Base-by-base conservation (phyloP, 35 echinoderm and acorn worm species). In the Acanthaster planci region DNA sequence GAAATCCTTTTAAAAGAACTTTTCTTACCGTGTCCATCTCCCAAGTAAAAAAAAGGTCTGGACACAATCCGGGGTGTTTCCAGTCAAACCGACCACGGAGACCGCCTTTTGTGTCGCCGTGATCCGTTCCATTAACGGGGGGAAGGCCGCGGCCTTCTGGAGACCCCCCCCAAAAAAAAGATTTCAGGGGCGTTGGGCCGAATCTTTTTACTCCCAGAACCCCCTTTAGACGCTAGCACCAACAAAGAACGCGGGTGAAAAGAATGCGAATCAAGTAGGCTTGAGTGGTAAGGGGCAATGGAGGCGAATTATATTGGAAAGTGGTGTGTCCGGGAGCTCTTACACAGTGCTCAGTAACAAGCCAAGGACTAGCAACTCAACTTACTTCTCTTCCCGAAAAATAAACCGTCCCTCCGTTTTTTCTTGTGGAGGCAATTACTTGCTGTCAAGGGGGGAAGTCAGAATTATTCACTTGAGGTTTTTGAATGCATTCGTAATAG, bases 261-360 rank as follows among this genome's bases (percentile, higher is more conserved):
- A 72, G 64, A 72, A 72, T 72, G 64, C 64, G 30, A 72, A 72
- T 72, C 64, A 72, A 72, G 64, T 72, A 34, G 64, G 34, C 64
- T 47, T 72, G 64, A 72, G 64, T 72, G 15, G 64, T 72, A 72
- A 72, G 22, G 64, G 34, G 26, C 26, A 72, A 72, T 26, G 30
- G 18, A 72, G 26, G 22, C 10, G 23, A 72, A 72, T 72, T 14
- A 72, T 72, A 72, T 72, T 72, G 23, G 64, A 72, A 34, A 26
- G 64, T 72, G 64, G 64, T 72, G 64, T 72, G 64, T 26, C 10
- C 2, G 7, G 64, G 26, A 1, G 64, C 23, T 34, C 9, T 26
- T 72, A 31, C 30, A 72, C 64, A 72, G 30, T 31, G 64, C 23
- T 14, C 64, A 29, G 64, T 72, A 72, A 72, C 23, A 72, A 72